Base-by-base conservation (phyloP, 1,140 invertebrate species). In the Drosophila funebris region DNA sequence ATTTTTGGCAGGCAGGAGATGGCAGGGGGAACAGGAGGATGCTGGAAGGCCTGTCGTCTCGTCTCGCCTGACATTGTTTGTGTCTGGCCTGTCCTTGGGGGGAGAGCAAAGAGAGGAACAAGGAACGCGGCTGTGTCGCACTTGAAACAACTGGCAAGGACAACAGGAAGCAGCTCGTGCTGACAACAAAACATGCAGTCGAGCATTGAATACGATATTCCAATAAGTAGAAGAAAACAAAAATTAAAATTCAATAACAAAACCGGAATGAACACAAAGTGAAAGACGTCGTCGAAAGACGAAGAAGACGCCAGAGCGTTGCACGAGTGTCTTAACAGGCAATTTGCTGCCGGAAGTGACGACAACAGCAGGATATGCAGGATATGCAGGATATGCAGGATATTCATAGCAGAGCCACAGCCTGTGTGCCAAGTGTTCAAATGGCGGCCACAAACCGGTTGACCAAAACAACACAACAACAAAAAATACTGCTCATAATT, bases 211-310 rank as follows among this genome's bases (percentile, higher is more conserved):
- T 67, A 58, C 20, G 46, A 50, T 44, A n/a, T 50, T 13, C 39
- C 64, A 22, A 62, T 43, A 41, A 33, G 60, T 29, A 18, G 33
- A 82, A 82, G 46, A 24, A 52, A 44, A 50, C 27, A 69, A 36
- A 43, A 83, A 78, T 84, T 73, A 54, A 66, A 84, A 84, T 84
- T 79, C 76, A 84, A 84, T 84, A 84, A 84, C 24, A 24, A 37
- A 63, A 64, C 41, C 68, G 61, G 61, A 64, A 71, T 31, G 31
- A 31, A 43, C 20, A 48, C 60, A 31, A 48, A 31, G 20, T 44
- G 37, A 31, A 67, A 56, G 41, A 27, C 9, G 39, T 22, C 33
- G 27, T 4, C 7, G 24, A 20, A 57, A 24, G 11, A 52, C 13
- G 37, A 20, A 20, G 11, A 46, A 24, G 57, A 27, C 9, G 27